phyloP scores from a whole-genome alignment of 1,140 invertebrate species.

The Periplaneta americana region DNA sequence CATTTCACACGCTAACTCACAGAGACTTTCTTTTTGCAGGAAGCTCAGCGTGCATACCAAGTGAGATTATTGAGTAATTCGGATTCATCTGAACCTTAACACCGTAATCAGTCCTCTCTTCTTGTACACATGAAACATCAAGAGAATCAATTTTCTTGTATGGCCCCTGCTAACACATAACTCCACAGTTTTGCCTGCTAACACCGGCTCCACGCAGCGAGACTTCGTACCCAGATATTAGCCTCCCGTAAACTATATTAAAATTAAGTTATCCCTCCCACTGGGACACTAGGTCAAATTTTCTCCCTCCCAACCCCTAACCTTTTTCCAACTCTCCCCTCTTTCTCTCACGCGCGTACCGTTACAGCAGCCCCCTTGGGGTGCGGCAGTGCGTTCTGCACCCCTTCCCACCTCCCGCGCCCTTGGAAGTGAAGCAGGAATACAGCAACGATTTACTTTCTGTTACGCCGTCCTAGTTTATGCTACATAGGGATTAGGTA shows the following conservation, averaged over 20 bases:
- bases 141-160: not conserved
- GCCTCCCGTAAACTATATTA: not conserved
- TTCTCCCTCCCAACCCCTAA: not conserved
- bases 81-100: too few relatives aligned
- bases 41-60: too few relatives aligned
- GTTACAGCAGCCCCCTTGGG: not conserved
- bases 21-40: too few relatives aligned
- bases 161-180: not conserved
- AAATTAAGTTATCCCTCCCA: not conserved
- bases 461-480: too few relatives aligned
- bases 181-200: not conserved
- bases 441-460: not conserved
- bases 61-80: too few relatives aligned
- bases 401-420: not conserved
- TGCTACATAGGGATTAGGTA: not conserved
- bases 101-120: too few relatives aligned
- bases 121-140: too few relatives aligned
- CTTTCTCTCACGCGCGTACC: not conserved
- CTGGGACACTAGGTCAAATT: not conserved
- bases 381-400: not conserved
- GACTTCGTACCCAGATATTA: not conserved
- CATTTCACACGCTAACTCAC: too few relatives aligned
- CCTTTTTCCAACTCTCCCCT: not conserved
- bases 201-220: not conserved
- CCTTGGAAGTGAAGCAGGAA: not conserved